Evolutionary conservation across 2,888 invertebrate genomes (phyloP), one percentile per base, ranked within the genome.

Genomic region (Poecilus cupreus): DNA sequence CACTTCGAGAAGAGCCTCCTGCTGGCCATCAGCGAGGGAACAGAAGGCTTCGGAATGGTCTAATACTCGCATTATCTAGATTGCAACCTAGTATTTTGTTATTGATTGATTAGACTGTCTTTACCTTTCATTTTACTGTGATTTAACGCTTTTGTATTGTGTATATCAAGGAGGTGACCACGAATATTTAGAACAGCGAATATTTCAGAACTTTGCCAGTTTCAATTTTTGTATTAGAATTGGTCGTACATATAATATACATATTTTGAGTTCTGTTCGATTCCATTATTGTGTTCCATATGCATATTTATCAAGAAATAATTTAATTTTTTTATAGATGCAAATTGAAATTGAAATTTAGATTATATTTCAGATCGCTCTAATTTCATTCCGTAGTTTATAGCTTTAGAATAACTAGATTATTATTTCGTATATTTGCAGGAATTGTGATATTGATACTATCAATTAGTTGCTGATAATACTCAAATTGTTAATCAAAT

Each of bases 21-120:
- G 11, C 91, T 97, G 89, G 97, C 98, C 84, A 97, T 98, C 89
- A 97, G 96, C 89, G 98, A 98, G 91, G 98, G 98, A 54, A 96
- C 95, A 39, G 98, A 98, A 91, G 98, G 98, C 10, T 98, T 98
- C 89, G 96, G 96, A 83, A 92, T 94, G 92, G 92, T 93, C 84
- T 93, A 89, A 89, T 68, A 68, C 64, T 68, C 64, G 64, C 64
- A 68, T 37, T 37, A 8, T 54, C 18, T 68, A 68, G 64, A 20
- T 37, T 51, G 18, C 51, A 51, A 51, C 10, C 2, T 51, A 13
- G 51, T 11, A 18, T 51, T 68, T 68, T 37, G 37, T 68, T 68
- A 22, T 32, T 10, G 54, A 20, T 54, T 68, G 13, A 60, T 60
- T 26, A 60, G 60, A 60, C 22, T 64, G 3, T 37, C 3, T n/a